Base-by-base conservation (phyloP, 2,113 vertebrate genomes). In the Pithys albifrons region DNA sequence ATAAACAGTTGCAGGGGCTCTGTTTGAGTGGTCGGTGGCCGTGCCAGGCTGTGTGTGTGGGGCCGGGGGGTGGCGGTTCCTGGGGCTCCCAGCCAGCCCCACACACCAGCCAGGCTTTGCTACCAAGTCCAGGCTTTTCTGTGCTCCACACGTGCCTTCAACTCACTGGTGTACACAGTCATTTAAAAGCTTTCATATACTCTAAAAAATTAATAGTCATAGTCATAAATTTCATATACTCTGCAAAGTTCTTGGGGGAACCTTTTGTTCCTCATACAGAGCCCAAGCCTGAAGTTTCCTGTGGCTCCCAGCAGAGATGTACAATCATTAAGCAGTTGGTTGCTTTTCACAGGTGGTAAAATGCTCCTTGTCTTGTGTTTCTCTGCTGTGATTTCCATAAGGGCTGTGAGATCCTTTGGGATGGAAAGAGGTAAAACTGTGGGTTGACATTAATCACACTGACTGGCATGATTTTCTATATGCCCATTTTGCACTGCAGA, bases 1-100 rank as follows among this genome's bases (percentile, higher is more conserved):
- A 93, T 59, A 85, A 95, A 92, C 91, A 93, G 71, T 89, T 76
- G 91, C 87, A 91, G 59, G 54, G 80, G 82, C 92, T 87, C 85
- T 58, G 64, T 93, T 85, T 85, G 80, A 29, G 72, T 88, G 82
- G 91, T 88, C 83, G 59, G 91, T 70, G 20, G 17, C 46, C 37
- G 74, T 74, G 88, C 80, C 93, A 91, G 89, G 14, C 66, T 79
- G 66, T 81, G 82, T 79, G 81, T 86, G 85, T 18, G 75, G 88
- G 65, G 94, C 84, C 4, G 35, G 3, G 54, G 93, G 48, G 85
- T 37, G 9, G 78, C 62, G 41, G 2, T 28, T 94, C 85, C 90
- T 69, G 65, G 49, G 83, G 65, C 95, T 93, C 12, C 22, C 65
- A 72, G 72, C 24, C 25, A 86, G 83, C 82, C 41, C 88, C 61